These are phyloP conservation scores for Coturnix japonica DNA, from an alignment of 2,113 vertebrate species.

Conservation along the genomic window DNA sequence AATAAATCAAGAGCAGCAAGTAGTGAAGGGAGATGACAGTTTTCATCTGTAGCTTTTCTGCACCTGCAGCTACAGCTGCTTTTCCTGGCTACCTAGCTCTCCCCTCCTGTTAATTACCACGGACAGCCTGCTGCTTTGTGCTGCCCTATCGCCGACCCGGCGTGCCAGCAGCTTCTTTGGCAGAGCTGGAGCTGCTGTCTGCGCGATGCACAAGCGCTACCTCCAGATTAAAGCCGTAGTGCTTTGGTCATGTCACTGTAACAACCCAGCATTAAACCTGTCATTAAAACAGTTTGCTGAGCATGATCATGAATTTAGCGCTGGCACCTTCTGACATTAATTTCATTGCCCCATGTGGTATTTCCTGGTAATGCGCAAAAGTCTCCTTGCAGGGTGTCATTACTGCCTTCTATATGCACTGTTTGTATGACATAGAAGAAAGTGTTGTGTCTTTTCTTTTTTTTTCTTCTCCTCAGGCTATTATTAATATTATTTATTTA, in stretches of 20 bases:
- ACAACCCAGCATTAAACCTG: constrained; percentile 69
- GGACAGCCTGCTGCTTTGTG: constrained; percentile 48
- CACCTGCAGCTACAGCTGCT: constrained; percentile 44
- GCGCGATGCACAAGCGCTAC: background rate
- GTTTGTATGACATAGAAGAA: background rate
- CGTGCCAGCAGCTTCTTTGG: background rate
- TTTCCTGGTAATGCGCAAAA: constrained; percentile 22
- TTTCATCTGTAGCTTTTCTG: constrained; percentile 8
- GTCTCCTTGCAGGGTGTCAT: constrained; percentile 20
- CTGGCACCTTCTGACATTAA: constrained; percentile 59
- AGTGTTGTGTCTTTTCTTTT: background rate
- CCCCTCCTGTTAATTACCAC: constrained; percentile 45
- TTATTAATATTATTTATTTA: constrained; percentile 59
- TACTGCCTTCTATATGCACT: background rate
- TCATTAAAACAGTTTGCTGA: constrained; percentile 64
- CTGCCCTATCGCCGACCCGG: constrained; percentile 38
- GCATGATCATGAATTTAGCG: constrained; percentile 56
- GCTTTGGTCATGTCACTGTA: constrained; percentile 61
- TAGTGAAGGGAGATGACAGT: constrained; percentile 6
- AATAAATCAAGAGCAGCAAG: constrained; percentile 8
- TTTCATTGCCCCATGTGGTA: constrained; percentile 43
- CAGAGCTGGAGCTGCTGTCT: background rate
- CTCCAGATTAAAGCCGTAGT: constrained; percentile 53
- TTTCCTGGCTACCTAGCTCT: background rate
- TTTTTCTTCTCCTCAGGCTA: background rate